Percentiles rank a stretch among this genome's conserved stretches.
Conservation (phyloP, 2,113 vertebrate genomes). For the Synodontis membranacea region DNA sequence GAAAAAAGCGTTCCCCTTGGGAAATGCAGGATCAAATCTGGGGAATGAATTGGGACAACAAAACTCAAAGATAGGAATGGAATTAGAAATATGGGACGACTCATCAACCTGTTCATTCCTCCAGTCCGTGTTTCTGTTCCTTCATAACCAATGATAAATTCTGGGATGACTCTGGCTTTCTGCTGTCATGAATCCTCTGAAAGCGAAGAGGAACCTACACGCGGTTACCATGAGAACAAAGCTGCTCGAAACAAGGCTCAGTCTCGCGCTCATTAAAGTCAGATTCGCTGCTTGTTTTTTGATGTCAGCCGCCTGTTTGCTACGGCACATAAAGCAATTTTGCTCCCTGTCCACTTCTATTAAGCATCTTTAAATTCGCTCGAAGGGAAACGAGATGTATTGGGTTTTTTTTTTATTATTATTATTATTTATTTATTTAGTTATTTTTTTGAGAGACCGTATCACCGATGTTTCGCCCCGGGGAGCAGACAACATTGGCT, state of each 20-base stretch:
- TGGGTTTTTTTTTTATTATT: neutral
- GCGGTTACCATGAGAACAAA: conserved; percentile 52
- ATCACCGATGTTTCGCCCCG: neutral
- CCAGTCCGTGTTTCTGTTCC: neutral
- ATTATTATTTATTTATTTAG: no score
- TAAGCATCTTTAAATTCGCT: conserved; percentile 1
- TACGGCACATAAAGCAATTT: conserved; percentile 21
- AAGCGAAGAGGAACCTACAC: conserved; percentile 27
- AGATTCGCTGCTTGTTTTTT: conserved; percentile 38
- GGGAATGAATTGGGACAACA: neutral
- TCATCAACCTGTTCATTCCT: neutral
- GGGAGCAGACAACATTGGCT: neutral
- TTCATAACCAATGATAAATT: neutral
- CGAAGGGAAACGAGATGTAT: neutral
- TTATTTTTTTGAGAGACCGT: neutral
- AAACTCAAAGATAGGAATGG: neutral
- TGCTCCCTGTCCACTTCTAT: conserved; percentile 6
- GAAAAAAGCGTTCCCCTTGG: neutral
- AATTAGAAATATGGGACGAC: neutral
- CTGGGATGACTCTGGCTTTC: neutral
- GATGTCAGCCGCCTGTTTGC: conserved; percentile 34
- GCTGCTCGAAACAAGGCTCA: conserved; percentile 22
- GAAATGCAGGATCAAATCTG: neutral
- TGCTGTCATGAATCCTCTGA: conserved; percentile 23
- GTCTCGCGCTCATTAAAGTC: conserved; percentile 30